Base-by-base conservation (phyloP, 1,140 invertebrate species). In the Nixonia krombeini region DNA sequence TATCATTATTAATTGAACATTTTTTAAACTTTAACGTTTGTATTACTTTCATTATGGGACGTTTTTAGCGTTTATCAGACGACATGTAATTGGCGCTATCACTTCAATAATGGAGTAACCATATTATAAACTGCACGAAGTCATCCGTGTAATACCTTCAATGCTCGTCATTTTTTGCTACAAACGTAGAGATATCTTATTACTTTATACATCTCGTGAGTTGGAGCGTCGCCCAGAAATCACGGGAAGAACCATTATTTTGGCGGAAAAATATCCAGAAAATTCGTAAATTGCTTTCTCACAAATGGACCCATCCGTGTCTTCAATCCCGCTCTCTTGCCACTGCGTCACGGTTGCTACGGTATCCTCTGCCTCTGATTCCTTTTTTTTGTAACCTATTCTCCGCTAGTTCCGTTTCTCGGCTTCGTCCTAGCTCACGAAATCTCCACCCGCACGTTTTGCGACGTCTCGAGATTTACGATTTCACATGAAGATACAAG, bases 221-320 rank as follows among this genome's bases (percentile, higher is more conserved):
- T 70, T 73, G 70, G 70, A 73, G 41, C 55, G 31, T 47, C 50
- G 66, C 70, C 70, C 70, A 66, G 53, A 59, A 61, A 73, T 73
- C 58, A 63, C 41, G 40, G 28, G 4, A 49, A 46, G 55, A 29
- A 21, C 52, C 57, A 69, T 74, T 74, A 74, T 74, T 74, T 68
- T 64, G 56, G 40, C 15, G 41, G 64, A 71, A 70, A 70, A 73
- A 58, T 67, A 70, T 70, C 51, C 47, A 29, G 67, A 65, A 70
- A 62, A 70, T 67, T 63, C 58, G 67, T 68, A 65, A 70, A 68
- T 73, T 74, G 62, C 57, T 74, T 67, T 74, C 66, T 68, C 56
- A 65, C 71, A 66, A 73, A 73, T 64, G 63, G 58, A 65, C 51
- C 52, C 46, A 44, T 53, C 47, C 33, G 17, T 52, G 42, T 18